Base-by-base conservation (phyloP, 2,797 vertebrate species). In the Anabas testudineus region DNA sequence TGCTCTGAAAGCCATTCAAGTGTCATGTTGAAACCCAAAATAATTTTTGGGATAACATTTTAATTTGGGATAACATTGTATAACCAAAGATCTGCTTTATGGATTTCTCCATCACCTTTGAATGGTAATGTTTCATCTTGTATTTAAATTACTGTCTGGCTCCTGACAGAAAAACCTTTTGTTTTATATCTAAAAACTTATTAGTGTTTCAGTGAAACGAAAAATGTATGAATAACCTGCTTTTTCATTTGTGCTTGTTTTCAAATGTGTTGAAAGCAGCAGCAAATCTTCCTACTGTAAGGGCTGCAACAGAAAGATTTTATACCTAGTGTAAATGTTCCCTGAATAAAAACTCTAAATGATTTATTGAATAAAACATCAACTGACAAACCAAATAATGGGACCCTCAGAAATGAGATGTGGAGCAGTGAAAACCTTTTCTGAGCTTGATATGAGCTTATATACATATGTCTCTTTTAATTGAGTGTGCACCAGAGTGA, bases 171-270 rank as follows among this genome's bases (percentile, higher is more conserved):
- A 37, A 82, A 61, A 19, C 6, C 39, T 60, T 74, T 9, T 4
- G 62, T 76, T 83, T 63, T 12, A 48, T 30, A 36, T 76, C 41
- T 69, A 81, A 88, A 88, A 82, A 78, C 67, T 69, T 0, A 3
- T 0, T 57, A 2, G 3, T 3, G 16, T 24, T 5, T 1, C 24
- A 37, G 55, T 55, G 21, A 85, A 90, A 91, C 79, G 85, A 90
- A 89, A 80, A 81, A 85, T 60, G 0, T 24, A 16, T 3, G 2
- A 52, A 85, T 26, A 65, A 4, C 0, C 2, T 1, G 3, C 12
- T 58, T 46, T 42, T n/a, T 34, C 41, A 30, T 47, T 5, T 53
- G 18, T 48, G 42, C 28, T 42, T 45, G 9, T 76, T 65, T 74
- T 30, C 26, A 70, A 62, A 74, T 59, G 7, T 64, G 2, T 72